A percentile compares a stretch with the other conserved stretches of the same genome.
Conservation (phyloP, 2,888 invertebrate species). For the Drosophila demipolita region DNA sequence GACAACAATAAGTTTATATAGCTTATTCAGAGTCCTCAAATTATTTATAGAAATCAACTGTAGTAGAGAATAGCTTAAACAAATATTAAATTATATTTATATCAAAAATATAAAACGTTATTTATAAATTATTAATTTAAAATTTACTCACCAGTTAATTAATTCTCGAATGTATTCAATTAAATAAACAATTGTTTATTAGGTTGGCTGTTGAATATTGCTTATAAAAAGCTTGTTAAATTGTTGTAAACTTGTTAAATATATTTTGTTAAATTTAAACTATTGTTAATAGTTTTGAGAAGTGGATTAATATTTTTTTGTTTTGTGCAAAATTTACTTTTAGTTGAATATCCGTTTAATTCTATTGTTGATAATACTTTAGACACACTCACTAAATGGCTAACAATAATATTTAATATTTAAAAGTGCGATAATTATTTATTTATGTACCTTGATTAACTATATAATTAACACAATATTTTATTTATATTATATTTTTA, state of each 20-base stretch:
- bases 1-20: background rate
- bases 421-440: background rate
- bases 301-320: background rate
- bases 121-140: background rate
- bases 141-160: constrained; percentile 4
- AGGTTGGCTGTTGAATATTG: background rate
- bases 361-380: background rate
- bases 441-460: constrained; percentile 2
- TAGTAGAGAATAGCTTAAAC: background rate
- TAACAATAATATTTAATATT: background rate
- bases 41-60: background rate
- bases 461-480: background rate
- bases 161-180: background rate
- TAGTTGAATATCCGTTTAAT: background rate
- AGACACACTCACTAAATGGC: background rate
- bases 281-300: background rate
- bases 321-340: constrained; percentile 31
- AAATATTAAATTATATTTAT: background rate
- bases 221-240: background rate
- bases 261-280: background rate
- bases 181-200: background rate
- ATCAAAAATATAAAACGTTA: fast-evolving
- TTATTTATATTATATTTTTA: background rate
- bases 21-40: background rate
- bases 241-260: background rate